These are phyloP conservation scores for Rutilus rutilus DNA, from an alignment of 2,113 vertebrate genomes.

Conservation along the genomic window DNA sequence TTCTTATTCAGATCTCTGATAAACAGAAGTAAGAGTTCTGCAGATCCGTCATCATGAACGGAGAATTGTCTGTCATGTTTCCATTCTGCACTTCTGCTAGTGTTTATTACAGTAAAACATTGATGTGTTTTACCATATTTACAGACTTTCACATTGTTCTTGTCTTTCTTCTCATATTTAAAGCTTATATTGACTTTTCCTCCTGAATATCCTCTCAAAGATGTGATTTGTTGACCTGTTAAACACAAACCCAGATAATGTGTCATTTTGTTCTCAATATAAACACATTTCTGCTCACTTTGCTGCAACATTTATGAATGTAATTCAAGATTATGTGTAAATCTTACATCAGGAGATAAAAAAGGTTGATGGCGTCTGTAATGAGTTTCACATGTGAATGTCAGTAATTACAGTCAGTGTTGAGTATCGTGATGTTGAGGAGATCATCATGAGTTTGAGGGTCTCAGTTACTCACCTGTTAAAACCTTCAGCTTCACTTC, in stretches of 20 bases:
- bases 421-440: background rate
- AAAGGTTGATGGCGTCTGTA: no score
- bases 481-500: constrained; percentile 6
- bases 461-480: background rate
- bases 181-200: background rate
- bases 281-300: no score
- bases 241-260: background rate
- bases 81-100: background rate
- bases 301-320: no score
- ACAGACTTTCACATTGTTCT: background rate
- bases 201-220: background rate
- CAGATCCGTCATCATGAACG: background rate
- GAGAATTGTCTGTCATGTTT: background rate
- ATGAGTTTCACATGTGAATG: no score
- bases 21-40: background rate
- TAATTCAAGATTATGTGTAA: no score
- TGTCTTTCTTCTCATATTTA: background rate
- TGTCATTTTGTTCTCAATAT: no score
- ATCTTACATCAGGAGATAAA: no score
- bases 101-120: background rate
- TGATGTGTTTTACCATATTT: background rate
- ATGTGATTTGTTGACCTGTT: background rate
- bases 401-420: background rate
- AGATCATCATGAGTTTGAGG: background rate
- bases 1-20: background rate